phyloP scores from a whole-genome alignment of 2,113 vertebrate genomes.

The Miniopterus natalensis region DNA sequence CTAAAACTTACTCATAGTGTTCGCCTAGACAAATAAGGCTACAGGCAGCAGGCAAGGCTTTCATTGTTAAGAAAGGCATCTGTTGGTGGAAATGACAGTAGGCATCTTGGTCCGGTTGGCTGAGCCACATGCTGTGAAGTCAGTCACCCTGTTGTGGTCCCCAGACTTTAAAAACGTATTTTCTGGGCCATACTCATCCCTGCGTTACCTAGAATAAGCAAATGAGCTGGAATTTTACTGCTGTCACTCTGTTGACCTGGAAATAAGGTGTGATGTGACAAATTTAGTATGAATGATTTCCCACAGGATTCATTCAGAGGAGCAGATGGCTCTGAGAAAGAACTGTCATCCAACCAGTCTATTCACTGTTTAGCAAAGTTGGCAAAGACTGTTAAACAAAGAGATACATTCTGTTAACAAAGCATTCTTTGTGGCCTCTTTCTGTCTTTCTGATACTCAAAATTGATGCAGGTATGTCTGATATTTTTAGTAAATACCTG shows the following conservation, averaged over 20 bases:
- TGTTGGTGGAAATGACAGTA: background rate
- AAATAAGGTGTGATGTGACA: slow-evolving; percentile 72
- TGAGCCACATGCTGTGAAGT: background rate
- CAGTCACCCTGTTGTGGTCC: background rate
- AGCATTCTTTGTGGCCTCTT: slow-evolving; percentile 55
- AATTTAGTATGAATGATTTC: slow-evolving; percentile 72
- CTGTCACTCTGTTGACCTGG: slow-evolving; percentile 64
- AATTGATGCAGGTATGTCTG: background rate
- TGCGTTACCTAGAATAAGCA: background rate
- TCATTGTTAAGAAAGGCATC: slow-evolving; percentile 10
- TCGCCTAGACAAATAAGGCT: background rate
- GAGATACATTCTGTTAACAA: slow-evolving; percentile 67
- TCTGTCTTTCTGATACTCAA: slow-evolving; percentile 55
- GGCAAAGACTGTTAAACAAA: slow-evolving; percentile 32
- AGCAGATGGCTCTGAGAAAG: slow-evolving; percentile 77
- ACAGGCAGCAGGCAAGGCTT: background rate
- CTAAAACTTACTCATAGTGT: background rate
- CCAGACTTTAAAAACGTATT: slow-evolving; percentile 11
- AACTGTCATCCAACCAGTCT: slow-evolving; percentile 55
- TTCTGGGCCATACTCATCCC: background rate
- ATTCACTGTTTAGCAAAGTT: slow-evolving; percentile 63
- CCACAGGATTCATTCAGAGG: slow-evolving; percentile 67
- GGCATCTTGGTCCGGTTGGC: background rate
- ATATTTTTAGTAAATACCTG: slow-evolving; percentile 8
- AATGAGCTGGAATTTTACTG: slow-evolving; percentile 42